A percentile compares a stretch with the other conserved stretches of the same genome.
These are phyloP conservation scores for Drosophila pseudoananassae DNA, from an alignment of 1,140 invertebrate genomes.

Conservation along the genomic window DNA sequence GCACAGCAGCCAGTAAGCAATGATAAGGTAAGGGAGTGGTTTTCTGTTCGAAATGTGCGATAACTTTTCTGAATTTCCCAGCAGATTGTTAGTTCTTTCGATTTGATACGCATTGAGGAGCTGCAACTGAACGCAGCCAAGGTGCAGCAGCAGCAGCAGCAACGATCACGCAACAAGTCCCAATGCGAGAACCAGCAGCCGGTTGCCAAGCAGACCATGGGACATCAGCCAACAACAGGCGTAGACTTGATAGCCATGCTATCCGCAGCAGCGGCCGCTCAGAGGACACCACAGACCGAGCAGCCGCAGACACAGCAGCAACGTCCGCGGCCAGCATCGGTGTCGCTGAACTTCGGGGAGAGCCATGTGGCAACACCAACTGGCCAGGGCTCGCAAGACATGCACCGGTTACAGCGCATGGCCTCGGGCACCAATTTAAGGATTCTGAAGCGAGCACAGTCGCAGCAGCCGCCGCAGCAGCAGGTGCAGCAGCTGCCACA, in stretches of 20 bases:
- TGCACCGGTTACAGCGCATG: conserved; percentile 70
- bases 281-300: conserved; percentile 54
- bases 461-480: conserved; percentile 56
- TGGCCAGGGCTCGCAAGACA: conserved; percentile 32
- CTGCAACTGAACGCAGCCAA: conserved; percentile 71
- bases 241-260: conserved; percentile 71
- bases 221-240: conserved; percentile 61
- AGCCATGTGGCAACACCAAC: conserved; percentile 18
- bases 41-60: neutral
- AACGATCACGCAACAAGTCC: conserved; percentile 59
- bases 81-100: conserved; percentile 82
- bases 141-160: conserved; percentile 41
- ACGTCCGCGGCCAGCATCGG: conserved; percentile 76
- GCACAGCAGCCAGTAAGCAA: conserved; percentile 66
- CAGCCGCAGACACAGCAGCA: conserved; percentile 36
- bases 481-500: conserved; percentile 26
- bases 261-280: conserved; percentile 67
- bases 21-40: conserved; percentile 59
- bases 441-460: conserved; percentile 63
- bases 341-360: conserved; percentile 60
- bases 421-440: conserved; percentile 77
- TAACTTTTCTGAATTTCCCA: neutral
- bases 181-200: conserved; percentile 65
- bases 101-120: conserved; percentile 81
- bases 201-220: conserved; percentile 23